Percentiles rank a stretch among this genome's conserved stretches.
Conservation (phyloP, 2,113 vertebrate species). For the Hemichromis elongatus region DNA sequence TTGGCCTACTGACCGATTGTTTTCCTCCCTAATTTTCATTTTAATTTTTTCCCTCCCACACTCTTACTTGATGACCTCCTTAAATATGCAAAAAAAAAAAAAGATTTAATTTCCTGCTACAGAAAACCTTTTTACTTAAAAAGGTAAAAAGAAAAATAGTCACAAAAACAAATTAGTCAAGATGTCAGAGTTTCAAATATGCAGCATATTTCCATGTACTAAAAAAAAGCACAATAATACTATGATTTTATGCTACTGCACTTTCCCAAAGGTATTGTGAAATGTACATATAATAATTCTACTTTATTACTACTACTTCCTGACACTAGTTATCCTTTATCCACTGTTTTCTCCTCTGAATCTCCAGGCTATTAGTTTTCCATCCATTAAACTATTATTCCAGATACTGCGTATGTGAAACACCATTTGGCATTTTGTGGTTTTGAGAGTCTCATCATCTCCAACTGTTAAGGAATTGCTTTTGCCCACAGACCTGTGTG, state of each 20-base stretch:
- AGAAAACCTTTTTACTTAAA: not conserved
- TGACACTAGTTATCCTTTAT: not conserved
- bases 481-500: slow-evolving; percentile 58
- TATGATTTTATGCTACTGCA: not conserved
- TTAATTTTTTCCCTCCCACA: not conserved
- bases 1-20: not conserved
- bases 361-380: not conserved
- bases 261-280: not conserved
- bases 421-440: slow-evolving; percentile 17
- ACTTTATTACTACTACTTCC: not conserved
- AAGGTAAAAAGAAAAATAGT: not conserved
- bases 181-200: not conserved
- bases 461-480: slow-evolving; percentile 64
- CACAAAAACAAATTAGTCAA: not conserved
- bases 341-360: not conserved
- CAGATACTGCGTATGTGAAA: not conserved
- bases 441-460: slow-evolving; percentile 36
- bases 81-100: not conserved
- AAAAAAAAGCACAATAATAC: not conserved
- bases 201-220: not conserved
- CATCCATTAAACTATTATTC: not conserved
- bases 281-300: not conserved
- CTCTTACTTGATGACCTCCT: not conserved
- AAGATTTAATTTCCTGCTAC: not conserved
- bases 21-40: not conserved